These are phyloP conservation scores for Megaceryle alcyon DNA, from an alignment of 2,797 vertebrate genomes.

Conservation along the genomic window DNA sequence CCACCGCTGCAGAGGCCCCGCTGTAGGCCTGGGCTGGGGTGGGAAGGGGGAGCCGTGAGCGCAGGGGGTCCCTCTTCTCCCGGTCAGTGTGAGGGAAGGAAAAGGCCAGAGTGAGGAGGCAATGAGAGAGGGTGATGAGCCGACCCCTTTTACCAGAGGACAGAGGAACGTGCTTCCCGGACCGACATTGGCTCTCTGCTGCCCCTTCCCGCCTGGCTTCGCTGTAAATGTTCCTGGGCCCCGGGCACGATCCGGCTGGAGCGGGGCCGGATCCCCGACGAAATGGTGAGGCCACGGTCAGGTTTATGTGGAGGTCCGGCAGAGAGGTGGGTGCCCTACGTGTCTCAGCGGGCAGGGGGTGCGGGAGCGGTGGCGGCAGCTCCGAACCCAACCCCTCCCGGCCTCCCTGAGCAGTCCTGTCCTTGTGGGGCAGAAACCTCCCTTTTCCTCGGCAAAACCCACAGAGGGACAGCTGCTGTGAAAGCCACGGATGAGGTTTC, in stretches of 20 bases:
- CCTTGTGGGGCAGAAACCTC: not conserved
- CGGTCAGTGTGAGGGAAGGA: not conserved
- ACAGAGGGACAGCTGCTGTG: not conserved
- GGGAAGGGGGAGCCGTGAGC: fast-evolving
- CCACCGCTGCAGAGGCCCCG: not conserved
- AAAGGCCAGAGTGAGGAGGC: not conserved
- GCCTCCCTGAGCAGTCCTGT: too few relatives aligned
- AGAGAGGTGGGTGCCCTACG: not conserved
- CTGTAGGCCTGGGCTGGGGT: not conserved
- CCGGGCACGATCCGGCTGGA: fast-evolving
- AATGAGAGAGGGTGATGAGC: not conserved
- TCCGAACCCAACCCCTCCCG: not conserved
- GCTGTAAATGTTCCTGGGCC: not conserved
- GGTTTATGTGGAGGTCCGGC: not conserved
- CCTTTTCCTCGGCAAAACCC: not conserved
- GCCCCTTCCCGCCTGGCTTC: too few relatives aligned
- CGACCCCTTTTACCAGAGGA: not conserved
- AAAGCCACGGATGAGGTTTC: not conserved
- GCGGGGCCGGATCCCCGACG: fast-evolving
- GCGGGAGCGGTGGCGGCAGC: not conserved
- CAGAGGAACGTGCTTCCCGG: not conserved
- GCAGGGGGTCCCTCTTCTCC: not conserved
- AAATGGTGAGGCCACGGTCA: not conserved
- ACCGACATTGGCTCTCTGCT: not conserved
- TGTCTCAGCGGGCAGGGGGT: too few relatives aligned